Evolutionary conservation across 2,888 invertebrate species (phyloP), one percentile per base, ranked within the genome.

Genomic region (Sarcophaga caerulescens): DNA sequence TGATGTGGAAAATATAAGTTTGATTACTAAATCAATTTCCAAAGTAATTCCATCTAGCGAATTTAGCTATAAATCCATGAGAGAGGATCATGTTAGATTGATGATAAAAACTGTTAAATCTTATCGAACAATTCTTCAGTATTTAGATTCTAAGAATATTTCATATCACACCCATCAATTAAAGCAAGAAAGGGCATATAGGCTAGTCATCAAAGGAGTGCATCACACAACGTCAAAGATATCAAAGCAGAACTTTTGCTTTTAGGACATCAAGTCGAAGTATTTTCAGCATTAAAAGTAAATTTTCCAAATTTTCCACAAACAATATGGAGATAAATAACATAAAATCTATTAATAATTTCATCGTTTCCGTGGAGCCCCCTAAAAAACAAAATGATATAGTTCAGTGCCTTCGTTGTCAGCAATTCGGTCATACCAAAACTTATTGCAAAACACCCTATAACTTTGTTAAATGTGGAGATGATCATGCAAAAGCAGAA

Each of bases 1-100:
- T 59, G 19, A 71, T 59, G 71, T 71, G 25, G 59, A 71, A 35
- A 71, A 59, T 44, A 71, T 71, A 59, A 59, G 71, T 71, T 59
- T 70, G 3, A 57, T 70, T 52, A 35, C n/a, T 4, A 71, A 71
- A 59, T 57, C 44, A n/a, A 71, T 59, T 71, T 19, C 35, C 12
- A 59, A 71, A 71, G 11, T 59, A 59, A 35, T 71, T 71, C 5
- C 35, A 59, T 25, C 35, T 4, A 60, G 44, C 11, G 71, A 59
- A 11, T 71, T 59, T 35, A 25, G 19, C 19, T 71, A 71, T 60
- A 71, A 60, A 59, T 71, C 71, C 5, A 71, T 71, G 71, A 70
- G 57, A 70, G 57, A 57, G 12, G n/a, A 57, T 25, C 23, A 57
- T 17, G 57, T 70, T 25, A 69, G 69, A 17, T 25, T 70, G 6